Base-by-base conservation (phyloP, 2,888 invertebrate genomes). In the Matsumyia berberina region DNA sequence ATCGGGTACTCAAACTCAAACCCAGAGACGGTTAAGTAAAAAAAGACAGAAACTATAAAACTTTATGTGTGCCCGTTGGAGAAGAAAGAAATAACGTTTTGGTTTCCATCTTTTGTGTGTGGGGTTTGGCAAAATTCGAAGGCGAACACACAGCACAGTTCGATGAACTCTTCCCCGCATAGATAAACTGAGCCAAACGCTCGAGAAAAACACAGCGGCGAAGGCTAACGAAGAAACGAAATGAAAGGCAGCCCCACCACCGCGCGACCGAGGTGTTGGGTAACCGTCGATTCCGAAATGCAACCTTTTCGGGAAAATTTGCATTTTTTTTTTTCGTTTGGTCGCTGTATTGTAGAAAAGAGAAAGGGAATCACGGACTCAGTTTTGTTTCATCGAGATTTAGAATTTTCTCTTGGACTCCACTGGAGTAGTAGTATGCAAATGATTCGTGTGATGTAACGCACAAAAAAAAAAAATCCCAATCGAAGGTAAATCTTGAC, bases 151-250 rank as follows among this genome's bases (percentile, higher is more conserved):
- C 60, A 79, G 35, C 51, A 64, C 39, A 80, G 85, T 85, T 85
- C 85, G 80, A 76, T 85, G 85, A 85, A 85, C 85, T 85, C 66
- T 85, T 80, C 80, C 58, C 74, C 77, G 77, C 80, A 70, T 74
- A 80, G 70, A 85, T 78, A 74, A 57, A 57, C 24, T 4, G n/a
- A 69, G 53, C 55, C 35, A 69, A 66, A 57, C 55, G 53, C 53
- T 69, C 60, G 53, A 77, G 69, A 62, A 67, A 69, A 57, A 49
- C 42, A 12, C 11, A 51, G n/a, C 19, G 9, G 29, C 24, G n/a
- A 35, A 9, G 33, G 35, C 17, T 37, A 6, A n/a, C 6, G 24
- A 51, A 33, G 35, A 29, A 51, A 29, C 19, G 35, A 79, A 83
- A 83, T 79, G 80, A 79, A 85, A 74, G 85, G 74, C 73, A 58